These are phyloP conservation scores for Galerucella nymphaeae DNA, from an alignment of 2,888 invertebrate genomes.

Conservation along the genomic window DNA sequence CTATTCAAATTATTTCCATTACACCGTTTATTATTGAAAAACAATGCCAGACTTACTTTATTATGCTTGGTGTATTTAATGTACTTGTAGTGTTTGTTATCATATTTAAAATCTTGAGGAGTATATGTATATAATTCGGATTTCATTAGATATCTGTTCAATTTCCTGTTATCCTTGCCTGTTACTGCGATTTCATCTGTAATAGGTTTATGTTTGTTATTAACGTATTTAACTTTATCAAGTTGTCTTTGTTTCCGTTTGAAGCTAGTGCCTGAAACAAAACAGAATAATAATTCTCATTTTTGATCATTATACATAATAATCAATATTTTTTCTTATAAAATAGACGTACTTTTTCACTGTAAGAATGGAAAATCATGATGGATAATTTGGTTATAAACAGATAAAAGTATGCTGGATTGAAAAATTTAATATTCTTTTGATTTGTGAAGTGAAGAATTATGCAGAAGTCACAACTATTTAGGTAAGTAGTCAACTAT, in stretches of 20 bases:
- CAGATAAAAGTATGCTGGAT: too few species aligned
- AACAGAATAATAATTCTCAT: neutral
- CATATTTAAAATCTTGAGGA: constrained; percentile 81
- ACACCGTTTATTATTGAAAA: too few species aligned
- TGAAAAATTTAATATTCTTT: too few species aligned
- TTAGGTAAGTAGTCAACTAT: too few species aligned
- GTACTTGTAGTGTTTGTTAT: constrained; percentile 83
- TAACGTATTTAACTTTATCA: constrained; percentile 70
- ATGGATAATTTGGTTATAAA: too few species aligned
- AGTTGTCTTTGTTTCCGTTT: constrained; percentile 71
- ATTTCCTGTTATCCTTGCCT: constrained; percentile 55
- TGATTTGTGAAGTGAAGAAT: too few species aligned
- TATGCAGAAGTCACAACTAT: too few species aligned
- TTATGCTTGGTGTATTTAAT: constrained; percentile 80
- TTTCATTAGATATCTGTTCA: constrained; percentile 52
- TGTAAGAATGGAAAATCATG: too few species aligned
- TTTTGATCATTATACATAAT: too few species aligned
- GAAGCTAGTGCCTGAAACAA: constrained; percentile 62
- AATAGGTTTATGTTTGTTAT: constrained; percentile 75
- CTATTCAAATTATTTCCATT: too few species aligned
- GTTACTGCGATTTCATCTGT: constrained; percentile 66
- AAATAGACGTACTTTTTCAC: too few species aligned
- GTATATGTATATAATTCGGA: constrained; percentile 72
- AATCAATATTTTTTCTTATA: too few species aligned
- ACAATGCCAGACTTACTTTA: constrained; percentile 50